Conservation (phyloP, 2,797 vertebrate genomes). For the Phyllotis vaccarum region DNA sequence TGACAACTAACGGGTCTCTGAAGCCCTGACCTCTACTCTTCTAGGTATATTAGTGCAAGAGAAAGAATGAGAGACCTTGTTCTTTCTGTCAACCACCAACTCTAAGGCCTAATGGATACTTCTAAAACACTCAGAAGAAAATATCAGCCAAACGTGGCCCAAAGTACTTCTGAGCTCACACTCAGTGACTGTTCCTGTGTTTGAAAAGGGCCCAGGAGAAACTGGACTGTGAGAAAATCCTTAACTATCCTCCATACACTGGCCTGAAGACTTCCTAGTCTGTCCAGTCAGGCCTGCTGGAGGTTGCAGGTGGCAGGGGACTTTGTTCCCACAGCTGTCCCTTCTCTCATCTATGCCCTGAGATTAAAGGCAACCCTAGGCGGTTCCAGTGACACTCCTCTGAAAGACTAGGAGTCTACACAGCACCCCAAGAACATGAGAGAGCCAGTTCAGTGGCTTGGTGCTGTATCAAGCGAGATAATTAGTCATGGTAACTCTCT, state of each 20-base stretch:
- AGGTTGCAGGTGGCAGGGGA: no score
- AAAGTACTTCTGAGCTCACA: not conserved
- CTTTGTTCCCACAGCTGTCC: not conserved
- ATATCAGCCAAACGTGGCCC: not conserved
- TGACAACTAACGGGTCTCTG: not conserved
- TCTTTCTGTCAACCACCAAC: not conserved
- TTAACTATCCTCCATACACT: not conserved
- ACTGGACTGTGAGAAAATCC: not conserved
- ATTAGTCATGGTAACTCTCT: not conserved
- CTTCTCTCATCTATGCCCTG: not conserved
- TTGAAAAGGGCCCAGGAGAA: no score
- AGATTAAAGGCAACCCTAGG: not conserved
- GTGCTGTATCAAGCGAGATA: not conserved
- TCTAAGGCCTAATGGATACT: not conserved
- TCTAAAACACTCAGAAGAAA: not conserved
- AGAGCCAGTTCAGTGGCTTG: accelerated
- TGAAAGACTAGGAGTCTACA: not conserved
- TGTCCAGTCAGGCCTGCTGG: not conserved
- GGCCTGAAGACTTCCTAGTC: not conserved
- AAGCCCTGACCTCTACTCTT: not conserved
- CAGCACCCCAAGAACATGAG: not conserved
- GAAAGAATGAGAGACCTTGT: not conserved
- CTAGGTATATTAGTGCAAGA: not conserved
- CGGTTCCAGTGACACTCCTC: not conserved
- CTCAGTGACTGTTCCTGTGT: accelerated